phyloP scores from a whole-genome alignment of 2,797 vertebrate genomes.

The Artibeus jamaicensis region DNA sequence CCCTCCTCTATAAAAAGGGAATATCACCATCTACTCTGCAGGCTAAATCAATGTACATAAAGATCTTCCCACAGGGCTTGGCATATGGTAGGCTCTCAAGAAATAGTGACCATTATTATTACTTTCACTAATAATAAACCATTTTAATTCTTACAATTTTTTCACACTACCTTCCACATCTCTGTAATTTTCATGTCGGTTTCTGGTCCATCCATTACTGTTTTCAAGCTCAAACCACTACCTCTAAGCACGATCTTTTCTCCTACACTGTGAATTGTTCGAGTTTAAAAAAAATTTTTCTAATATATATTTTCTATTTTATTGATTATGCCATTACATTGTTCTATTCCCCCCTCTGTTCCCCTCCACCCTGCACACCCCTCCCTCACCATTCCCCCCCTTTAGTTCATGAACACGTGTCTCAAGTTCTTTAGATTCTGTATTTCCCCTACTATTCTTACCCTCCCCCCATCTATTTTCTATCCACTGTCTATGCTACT shows the following conservation, averaged over 20 bases:
- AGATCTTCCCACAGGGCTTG: neutral
- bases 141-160: neutral
- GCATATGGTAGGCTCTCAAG: neutral
- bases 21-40: neutral
- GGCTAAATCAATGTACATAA: neutral
- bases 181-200: neutral
- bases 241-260: neutral
- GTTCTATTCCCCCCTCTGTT: no score
- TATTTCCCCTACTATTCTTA: no score
- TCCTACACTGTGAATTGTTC: neutral
- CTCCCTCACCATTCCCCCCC: no score
- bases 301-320: no score
- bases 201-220: neutral
- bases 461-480: no score
- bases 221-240: neutral
- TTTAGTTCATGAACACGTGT: no score
- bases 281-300: no score
- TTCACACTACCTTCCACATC: neutral
- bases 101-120: neutral
- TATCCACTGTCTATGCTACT: no score
- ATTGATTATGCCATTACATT: no score
- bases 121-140: neutral
- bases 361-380: no score
- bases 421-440: no score
- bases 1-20: neutral